Conservation (phyloP, 2,113 vertebrate genomes). For the Silurus glanis region DNA sequence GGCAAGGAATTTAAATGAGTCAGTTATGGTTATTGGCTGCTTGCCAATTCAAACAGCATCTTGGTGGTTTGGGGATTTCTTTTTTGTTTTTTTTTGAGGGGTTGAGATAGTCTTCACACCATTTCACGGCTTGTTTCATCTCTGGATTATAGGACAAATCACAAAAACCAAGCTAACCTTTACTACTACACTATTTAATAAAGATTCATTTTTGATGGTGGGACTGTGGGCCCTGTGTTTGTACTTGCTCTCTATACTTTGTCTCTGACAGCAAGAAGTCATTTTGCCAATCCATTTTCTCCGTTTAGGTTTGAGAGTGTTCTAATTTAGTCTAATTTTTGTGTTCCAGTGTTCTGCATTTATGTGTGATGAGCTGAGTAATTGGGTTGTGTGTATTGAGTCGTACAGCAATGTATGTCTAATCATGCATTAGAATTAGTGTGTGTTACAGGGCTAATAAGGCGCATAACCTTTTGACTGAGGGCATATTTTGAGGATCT, state of each 20-base stretch:
- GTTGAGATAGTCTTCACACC: background rate
- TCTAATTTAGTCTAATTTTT: background rate
- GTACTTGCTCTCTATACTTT: background rate
- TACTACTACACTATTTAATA: no score
- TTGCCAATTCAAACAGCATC: background rate
- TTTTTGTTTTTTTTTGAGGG: background rate
- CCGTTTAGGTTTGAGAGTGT: background rate
- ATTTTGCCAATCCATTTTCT: background rate
- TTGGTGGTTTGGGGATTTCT: background rate
- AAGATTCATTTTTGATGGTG: no score
- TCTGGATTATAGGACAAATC: background rate
- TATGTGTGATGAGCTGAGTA: background rate
- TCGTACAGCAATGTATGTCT: background rate
- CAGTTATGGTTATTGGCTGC: background rate
- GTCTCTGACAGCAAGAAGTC: background rate
- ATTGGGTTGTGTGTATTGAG: background rate
- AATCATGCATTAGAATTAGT: background rate
- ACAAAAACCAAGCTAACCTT: no score
- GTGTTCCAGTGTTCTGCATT: background rate
- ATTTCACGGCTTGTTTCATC: background rate
- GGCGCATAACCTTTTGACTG: no score
- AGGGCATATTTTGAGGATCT: no score
- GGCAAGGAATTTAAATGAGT: background rate
- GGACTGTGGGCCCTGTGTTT: no score
- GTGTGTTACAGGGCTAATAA: background rate